Conservation (phyloP, 1,140 invertebrate genomes). For the silkworm (Bombyx mori) region DNA sequence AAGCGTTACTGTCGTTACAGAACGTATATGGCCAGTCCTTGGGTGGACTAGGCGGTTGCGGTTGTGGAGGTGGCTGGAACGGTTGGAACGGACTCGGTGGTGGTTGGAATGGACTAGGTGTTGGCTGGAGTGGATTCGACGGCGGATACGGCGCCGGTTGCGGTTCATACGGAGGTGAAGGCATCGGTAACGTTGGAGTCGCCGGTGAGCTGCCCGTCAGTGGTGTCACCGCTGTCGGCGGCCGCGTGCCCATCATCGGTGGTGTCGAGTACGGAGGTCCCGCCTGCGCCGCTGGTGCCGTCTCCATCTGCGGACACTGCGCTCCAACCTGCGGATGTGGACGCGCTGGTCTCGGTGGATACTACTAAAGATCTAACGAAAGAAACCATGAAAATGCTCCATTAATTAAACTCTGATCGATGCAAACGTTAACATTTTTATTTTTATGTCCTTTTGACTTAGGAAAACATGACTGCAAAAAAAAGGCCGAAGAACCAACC, state of each 20-base stretch:
- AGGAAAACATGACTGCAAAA: no score
- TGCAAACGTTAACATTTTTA: no score
- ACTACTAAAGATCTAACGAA: no score
- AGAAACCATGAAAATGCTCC: no score
- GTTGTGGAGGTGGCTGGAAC: slow-evolving; percentile 7
- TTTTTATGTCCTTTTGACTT: no score
- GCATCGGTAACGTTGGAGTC: slow-evolving; percentile 10
- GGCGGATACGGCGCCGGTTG: slow-evolving; percentile 12
- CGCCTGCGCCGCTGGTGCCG: slow-evolving; percentile 14
- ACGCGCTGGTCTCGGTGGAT: no score
- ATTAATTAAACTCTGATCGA: no score
- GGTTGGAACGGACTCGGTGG: slow-evolving; percentile 6
- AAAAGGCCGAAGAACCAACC: no score
- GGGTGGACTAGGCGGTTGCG: neutral
- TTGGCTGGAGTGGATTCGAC: slow-evolving; percentile 6
- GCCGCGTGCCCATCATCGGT: slow-evolving; percentile 20
- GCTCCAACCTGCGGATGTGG: slow-evolving; percentile 12
- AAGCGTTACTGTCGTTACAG: neutral
- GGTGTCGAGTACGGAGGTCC: slow-evolving; percentile 17
- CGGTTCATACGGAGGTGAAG: slow-evolving; percentile 3
- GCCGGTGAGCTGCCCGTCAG: slow-evolving; percentile 15
- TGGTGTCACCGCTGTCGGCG: slow-evolving; percentile 15
- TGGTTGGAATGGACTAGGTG: neutral
- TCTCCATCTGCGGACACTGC: slow-evolving; percentile 19
- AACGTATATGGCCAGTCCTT: neutral